Conservation (phyloP, 2,113 vertebrate genomes). For the Cephalopterus ornatus region DNA sequence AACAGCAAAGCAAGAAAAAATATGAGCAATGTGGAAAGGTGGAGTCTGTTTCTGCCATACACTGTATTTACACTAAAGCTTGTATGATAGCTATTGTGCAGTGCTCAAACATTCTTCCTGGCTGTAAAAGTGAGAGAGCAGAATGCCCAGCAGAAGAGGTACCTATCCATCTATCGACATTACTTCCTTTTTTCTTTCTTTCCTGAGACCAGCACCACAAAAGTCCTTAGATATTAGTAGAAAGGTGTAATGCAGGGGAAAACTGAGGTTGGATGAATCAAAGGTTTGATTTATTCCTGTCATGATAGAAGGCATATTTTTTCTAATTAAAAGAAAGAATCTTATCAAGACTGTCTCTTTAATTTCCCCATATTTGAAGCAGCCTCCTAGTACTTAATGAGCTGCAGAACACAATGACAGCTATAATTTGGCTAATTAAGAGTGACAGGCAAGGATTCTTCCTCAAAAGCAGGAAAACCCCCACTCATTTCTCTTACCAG, state of each 20-base stretch:
- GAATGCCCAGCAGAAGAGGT: background rate
- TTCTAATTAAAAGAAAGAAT: background rate
- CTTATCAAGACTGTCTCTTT: background rate
- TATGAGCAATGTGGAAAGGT: background rate
- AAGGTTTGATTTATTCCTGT: background rate
- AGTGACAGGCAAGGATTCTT: background rate
- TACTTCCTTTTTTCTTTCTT: background rate
- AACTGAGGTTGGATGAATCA: background rate
- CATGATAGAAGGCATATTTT: background rate
- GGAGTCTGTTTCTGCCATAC: background rate
- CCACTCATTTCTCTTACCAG: background rate
- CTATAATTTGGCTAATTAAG: slow-evolving; percentile 37
- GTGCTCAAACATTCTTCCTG: background rate
- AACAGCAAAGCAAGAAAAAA: background rate
- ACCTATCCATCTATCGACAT: background rate
- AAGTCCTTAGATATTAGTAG: background rate
- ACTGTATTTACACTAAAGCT: background rate
- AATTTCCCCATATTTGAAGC: slow-evolving; percentile 24
- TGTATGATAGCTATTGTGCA: background rate
- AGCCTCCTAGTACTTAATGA: slow-evolving; percentile 8
- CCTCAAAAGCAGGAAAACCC: background rate
- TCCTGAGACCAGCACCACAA: background rate
- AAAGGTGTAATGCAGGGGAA: background rate
- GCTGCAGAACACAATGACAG: background rate
- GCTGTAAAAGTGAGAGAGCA: background rate